Percentiles rank a stretch among this genome's conserved stretches.
Conservation (phyloP, 2,797 vertebrate species). For the Siniperca scherzeri region DNA sequence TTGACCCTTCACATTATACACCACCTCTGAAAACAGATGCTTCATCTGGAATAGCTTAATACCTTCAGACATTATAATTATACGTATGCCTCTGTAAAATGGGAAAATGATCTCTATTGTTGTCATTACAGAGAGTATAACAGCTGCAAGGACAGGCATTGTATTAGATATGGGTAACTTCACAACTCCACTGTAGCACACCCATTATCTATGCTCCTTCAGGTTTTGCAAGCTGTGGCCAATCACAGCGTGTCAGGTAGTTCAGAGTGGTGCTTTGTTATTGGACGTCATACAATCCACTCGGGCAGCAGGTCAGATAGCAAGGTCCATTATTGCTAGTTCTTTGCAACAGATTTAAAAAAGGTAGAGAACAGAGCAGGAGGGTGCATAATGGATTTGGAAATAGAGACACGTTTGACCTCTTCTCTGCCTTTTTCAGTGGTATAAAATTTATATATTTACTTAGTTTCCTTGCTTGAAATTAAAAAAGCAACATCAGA, state of each 20-base stretch:
- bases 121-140: slow-evolving; percentile 15
- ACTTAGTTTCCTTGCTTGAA: neutral
- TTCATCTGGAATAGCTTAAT: slow-evolving; percentile 68
- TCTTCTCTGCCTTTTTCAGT: neutral
- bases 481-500: neutral
- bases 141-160: slow-evolving; percentile 10
- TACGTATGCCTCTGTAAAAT: slow-evolving; percentile 13
- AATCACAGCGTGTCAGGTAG: slow-evolving; percentile 36
- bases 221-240: slow-evolving; percentile 34
- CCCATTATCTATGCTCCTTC: slow-evolving; percentile 36
- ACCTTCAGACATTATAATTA: slow-evolving; percentile 50
- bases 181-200: neutral
- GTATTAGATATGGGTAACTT: slow-evolving; percentile 5
- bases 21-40: slow-evolving; percentile 78
- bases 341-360: slow-evolving; percentile 18
- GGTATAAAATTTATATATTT: neutral
- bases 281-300: slow-evolving; percentile 13
- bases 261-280: slow-evolving; percentile 33
- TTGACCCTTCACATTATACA: slow-evolving; percentile 71
- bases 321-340: neutral
- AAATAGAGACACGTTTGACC: slow-evolving; percentile 4
- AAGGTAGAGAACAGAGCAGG: slow-evolving; percentile 1
- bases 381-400: slow-evolving; percentile 3
- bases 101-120: slow-evolving; percentile 4
- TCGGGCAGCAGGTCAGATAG: slow-evolving; percentile 31